Percentiles rank a stretch among this genome's conserved stretches.
Evolutionary conservation across 2,888 invertebrate species (phyloP).

Genomic region (Hololepta plana): DNA sequence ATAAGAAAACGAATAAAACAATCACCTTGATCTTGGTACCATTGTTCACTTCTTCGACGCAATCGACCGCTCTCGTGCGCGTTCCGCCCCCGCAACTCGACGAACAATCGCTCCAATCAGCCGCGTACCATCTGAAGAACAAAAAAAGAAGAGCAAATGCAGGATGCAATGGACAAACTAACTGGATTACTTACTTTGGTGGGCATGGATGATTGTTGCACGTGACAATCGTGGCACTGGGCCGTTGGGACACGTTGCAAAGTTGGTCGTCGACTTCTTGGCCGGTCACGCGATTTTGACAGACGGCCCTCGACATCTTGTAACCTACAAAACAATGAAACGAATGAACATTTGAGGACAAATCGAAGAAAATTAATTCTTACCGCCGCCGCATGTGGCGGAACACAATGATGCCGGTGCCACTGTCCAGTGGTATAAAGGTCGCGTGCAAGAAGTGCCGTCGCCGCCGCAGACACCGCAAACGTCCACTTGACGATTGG

Average conservation of each 20-base stretch:
- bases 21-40: conserved; percentile 59
- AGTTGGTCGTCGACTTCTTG: conserved; percentile 64
- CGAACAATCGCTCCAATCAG: conserved; percentile 80
- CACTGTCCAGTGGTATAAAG: conserved; percentile 77
- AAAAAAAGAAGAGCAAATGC: conserved; percentile 1
- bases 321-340: conserved; percentile 66
- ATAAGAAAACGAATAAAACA: too few species aligned
- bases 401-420: conserved; percentile 75
- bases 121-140: conserved; percentile 60
- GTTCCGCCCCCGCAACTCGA: conserved; percentile 75
- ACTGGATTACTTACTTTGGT: conserved; percentile 51
- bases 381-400: conserved; percentile 87
- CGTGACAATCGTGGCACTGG: conserved; percentile 57
- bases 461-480: conserved; percentile 89
- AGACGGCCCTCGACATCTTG: conserved; percentile 70
- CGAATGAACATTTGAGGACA: background rate
- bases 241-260: conserved; percentile 64
- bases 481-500: conserved; percentile 63
- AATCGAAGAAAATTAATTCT: conserved; percentile 1
- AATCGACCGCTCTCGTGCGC: conserved; percentile 63
- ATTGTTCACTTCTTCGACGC: conserved; percentile 69
- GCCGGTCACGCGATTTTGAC: conserved; percentile 60
- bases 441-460: conserved; percentile 68
- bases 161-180: conserved; percentile 4
- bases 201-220: conserved; percentile 80